Base-by-base conservation (phyloP, 23 tunicate genomes). In the Styela clava region DNA sequence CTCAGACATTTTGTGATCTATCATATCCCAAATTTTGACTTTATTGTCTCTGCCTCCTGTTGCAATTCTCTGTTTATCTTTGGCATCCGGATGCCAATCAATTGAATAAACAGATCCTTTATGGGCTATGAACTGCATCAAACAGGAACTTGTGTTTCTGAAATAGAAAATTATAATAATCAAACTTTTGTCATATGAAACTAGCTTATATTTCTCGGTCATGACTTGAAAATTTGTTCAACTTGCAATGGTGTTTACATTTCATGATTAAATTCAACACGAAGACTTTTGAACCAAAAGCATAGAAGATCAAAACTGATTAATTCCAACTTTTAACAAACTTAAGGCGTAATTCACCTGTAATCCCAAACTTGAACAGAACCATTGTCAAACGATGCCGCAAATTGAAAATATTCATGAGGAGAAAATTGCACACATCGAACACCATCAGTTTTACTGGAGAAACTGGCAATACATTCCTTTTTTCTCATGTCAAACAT, bases 21-120 rank as follows among this genome's bases (percentile, higher is more conserved):
- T 28, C 51, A 87, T 56, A n/a, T 87, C 86, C 97, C 97, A 92
- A 1, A 91, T 87, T 83, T 92, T 92, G 0, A 92, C 85, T 79
- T 78, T 92, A 35, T 84, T 92, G 74, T 92, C 97, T n/a, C 97
- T 51, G 22, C 97, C 97, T 1, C 97, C 97, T 65, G 97, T 92
- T 1, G 89, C 97, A 61, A 92, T 61, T 36, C 79, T 87, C 26
- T 83, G 79, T 79, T 86, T 91, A n/a, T 83, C 85, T 24, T 91
- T 88, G 1, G 83, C 35, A 79, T 87, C 86, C 18, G 97, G 97
- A 73, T 92, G 97, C 97, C 97, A 92, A 20, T 92, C 91, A 2
- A 92, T 69, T 2, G 88, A 73, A 64, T 87, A 92, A 2, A 92
- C 92, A 34, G 88, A 87, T 51, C 97, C 92, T 74, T 92, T 87